Percentiles rank a stretch among this genome's conserved stretches.
phyloP scores from a whole-genome alignment of 1,140 invertebrate species.

The Hycleus cichorii region DNA sequence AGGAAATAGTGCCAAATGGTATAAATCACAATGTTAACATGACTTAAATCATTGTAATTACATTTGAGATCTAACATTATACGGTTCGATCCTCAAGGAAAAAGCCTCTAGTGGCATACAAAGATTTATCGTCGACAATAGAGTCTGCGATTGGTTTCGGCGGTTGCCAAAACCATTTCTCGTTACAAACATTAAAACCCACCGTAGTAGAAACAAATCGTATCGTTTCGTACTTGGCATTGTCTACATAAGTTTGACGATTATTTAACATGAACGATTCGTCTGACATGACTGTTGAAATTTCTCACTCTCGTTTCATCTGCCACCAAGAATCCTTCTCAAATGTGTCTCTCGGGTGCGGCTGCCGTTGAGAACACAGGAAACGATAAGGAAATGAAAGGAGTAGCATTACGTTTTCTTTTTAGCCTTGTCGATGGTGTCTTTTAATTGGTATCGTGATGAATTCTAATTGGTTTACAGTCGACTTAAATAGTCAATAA shows the following conservation, averaged over 20 bases:
- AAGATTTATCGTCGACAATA: slow-evolving; percentile 23
- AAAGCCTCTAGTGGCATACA: slow-evolving; percentile 17
- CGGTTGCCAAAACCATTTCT: slow-evolving; percentile 25
- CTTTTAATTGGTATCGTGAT: no score
- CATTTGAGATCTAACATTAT: slow-evolving; percentile 26
- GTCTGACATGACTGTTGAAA: background rate
- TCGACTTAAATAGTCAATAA: no score
- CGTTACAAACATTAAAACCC: slow-evolving; percentile 21
- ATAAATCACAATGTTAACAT: slow-evolving; percentile 13
- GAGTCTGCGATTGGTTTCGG: slow-evolving; percentile 27
- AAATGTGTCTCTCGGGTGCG: no score
- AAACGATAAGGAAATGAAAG: no score
- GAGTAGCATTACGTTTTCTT: no score
- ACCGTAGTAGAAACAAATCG: slow-evolving; percentile 22
- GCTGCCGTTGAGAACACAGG: no score
- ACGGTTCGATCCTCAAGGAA: slow-evolving; percentile 19
- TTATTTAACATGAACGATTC: slow-evolving; percentile 17
- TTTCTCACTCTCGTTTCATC: no score
- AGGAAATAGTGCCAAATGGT: background rate
- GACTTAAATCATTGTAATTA: slow-evolving; percentile 16
- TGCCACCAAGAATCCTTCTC: no score
- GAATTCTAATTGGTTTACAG: no score
- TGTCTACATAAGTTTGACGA: slow-evolving; percentile 11
- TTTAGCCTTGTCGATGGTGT: no score
- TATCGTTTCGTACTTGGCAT: background rate